Base-by-base conservation (phyloP, 2,888 invertebrate genomes). In the Ornithoptera priamus region DNA sequence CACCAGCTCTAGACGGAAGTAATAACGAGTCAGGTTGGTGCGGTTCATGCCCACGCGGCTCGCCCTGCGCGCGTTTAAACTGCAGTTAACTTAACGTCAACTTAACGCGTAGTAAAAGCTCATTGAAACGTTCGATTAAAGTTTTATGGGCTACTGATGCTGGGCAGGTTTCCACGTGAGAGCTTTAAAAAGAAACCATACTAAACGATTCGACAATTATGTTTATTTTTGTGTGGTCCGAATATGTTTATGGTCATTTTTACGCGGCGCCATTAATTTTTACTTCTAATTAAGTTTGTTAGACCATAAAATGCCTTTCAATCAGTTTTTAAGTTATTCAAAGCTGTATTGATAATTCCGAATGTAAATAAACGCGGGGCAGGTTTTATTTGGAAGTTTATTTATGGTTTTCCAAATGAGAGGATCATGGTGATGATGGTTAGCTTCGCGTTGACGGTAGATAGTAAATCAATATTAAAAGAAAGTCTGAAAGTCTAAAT, bases 101-200 rank as follows among this genome's bases (percentile, higher is more conserved):
- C 77, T 78, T 76, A 77, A 76, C 77, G 77, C 80, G 77, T 81
- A 82, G 79, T 86, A 81, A 85, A 86, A 80, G 75, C 72, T 76
- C 80, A 76, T 82, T 80, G 78, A 80, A 80, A 78, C 75, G 77
- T 79, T 78, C 73, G 77, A 78, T 81, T 79, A 75, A 71, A 78
- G 78, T 73, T 78, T 85, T 85, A 83, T 81, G 80, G 79, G 82
- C 74, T 75, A 73, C 71, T 76, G 75, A 76, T 75, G 71, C 72
- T 73, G 75, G 67, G 67, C 63, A 56, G 64, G 63, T 50, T 56
- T 60, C 56, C 50, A n/a, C 22, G 67, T 24, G 64, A 60, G 39
- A 10, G 39, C 39, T 10, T 39, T 10, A 10, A 10, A 10, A 39
- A 39, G 39, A 39, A 10, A 67, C 60, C 63, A 46, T 70, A 39